phyloP scores from a whole-genome alignment of 1,140 invertebrate species.

The Conopomorpha cramerella region DNA sequence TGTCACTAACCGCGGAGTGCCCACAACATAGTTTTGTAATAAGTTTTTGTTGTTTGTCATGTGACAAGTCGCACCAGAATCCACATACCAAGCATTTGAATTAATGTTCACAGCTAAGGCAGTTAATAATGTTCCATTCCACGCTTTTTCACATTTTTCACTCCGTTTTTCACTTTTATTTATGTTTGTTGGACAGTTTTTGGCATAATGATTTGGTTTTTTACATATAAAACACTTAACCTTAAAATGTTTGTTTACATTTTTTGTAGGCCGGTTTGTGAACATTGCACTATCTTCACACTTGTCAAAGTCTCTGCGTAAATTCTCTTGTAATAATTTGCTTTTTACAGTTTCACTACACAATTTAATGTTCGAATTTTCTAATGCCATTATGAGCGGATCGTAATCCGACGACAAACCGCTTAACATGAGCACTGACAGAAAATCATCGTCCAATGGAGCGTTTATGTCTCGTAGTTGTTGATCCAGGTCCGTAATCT shows the following conservation, averaged over 20 bases:
- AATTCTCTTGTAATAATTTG: conserved; percentile 18
- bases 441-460: conserved; percentile 18
- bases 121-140: conserved; percentile 11
- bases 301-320: conserved; percentile 8
- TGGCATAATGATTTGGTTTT: conserved; percentile 11
- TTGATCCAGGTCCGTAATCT: conserved; percentile 11
- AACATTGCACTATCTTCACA: conserved; percentile 10
- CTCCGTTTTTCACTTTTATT: conserved; percentile 6
- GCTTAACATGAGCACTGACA: conserved; percentile 20
- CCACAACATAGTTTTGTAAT: conserved; percentile 11
- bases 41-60: conserved; percentile 14
- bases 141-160: conserved; percentile 8
- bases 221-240: conserved; percentile 10
- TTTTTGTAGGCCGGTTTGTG: conserved; percentile 6
- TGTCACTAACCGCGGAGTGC: conserved; percentile 8
- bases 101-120: conserved; percentile 8
- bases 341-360: conserved; percentile 14
- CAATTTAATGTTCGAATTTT: conserved; percentile 19
- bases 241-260: conserved; percentile 7
- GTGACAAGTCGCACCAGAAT: conserved; percentile 11
- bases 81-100: conserved; percentile 11
- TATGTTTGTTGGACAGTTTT: conserved; percentile 7
- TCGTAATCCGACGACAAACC: conserved; percentile 17
- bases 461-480: conserved; percentile 14
- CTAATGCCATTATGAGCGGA: conserved; percentile 18